Conservation (phyloP, 2,113 vertebrate genomes). For the Danio rerio region GRCz12tu NC_133197.1:25618001-25618500, state of each 20-base stretch:
- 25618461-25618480: neutral
- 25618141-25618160: constrained; percentile 40
- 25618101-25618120: constrained; percentile 76
- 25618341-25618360: constrained; percentile 74
- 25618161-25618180: constrained; percentile 65
- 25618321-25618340: constrained; percentile 80
- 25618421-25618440: constrained; percentile 65
- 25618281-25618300: constrained; percentile 77
- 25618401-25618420: constrained; percentile 76
- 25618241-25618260: neutral
- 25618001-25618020: neutral
- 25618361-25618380: constrained; percentile 67
- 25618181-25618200: constrained; percentile 77
- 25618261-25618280: constrained; percentile 71
- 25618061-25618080: constrained; percentile 75
- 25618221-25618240: neutral
- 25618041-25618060: constrained; percentile 71
- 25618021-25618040: neutral
- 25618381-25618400: constrained; percentile 76
- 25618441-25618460: neutral
- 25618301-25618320: constrained; percentile 74
- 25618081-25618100: constrained; percentile 73
- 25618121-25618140: constrained; percentile 67
- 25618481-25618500: too few relatives aligned
- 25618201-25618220: neutral